Evolutionary conservation across 2,888 invertebrate genomes (phyloP).

Genomic region (Tenthredo scrophulariae): DNA sequence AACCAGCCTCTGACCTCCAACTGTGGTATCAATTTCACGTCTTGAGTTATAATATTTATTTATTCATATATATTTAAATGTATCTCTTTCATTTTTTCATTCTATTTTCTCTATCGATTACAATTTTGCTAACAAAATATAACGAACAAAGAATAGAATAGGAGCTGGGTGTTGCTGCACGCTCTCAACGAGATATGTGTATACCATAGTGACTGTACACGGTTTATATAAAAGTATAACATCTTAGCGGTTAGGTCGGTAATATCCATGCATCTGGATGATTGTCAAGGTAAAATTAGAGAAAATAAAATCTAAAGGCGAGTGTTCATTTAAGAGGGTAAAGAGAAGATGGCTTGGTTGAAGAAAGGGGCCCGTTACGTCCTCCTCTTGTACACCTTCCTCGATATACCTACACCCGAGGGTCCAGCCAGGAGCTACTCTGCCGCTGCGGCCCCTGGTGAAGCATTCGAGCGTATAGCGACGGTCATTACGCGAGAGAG

Average conservation of each 20-base stretch:
- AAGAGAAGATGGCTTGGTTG: neutral
- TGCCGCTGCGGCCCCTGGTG: slow-evolving; percentile 10
- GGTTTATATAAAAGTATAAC: slow-evolving; percentile 19
- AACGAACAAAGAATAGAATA: neutral
- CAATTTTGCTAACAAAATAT: neutral
- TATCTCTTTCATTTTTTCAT: neutral
- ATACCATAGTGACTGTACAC: neutral
- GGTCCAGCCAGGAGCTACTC: slow-evolving; percentile 12
- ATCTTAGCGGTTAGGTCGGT: slow-evolving; percentile 24
- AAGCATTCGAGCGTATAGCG: slow-evolving; percentile 69
- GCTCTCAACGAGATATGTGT: neutral
- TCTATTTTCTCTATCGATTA: slow-evolving; percentile 1
- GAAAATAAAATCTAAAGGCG: slow-evolving; percentile 11
- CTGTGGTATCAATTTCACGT: slow-evolving; percentile 17
- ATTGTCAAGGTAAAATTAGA: slow-evolving; percentile 43
- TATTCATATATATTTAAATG: neutral
- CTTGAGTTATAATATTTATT: neutral
- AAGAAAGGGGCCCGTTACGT: slow-evolving; percentile 17
- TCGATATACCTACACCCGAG: slow-evolving; percentile 32
- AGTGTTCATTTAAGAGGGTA: neutral
- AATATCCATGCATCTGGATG: slow-evolving; percentile 51
- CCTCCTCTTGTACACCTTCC: slow-evolving; percentile 24
- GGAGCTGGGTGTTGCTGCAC: too few relatives aligned
- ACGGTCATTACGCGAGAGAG: slow-evolving; percentile 63
- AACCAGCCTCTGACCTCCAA: slow-evolving; percentile 37